Evolutionary conservation across 2,113 vertebrate genomes (phyloP).

Genomic region (Labrus mixtus): DNA sequence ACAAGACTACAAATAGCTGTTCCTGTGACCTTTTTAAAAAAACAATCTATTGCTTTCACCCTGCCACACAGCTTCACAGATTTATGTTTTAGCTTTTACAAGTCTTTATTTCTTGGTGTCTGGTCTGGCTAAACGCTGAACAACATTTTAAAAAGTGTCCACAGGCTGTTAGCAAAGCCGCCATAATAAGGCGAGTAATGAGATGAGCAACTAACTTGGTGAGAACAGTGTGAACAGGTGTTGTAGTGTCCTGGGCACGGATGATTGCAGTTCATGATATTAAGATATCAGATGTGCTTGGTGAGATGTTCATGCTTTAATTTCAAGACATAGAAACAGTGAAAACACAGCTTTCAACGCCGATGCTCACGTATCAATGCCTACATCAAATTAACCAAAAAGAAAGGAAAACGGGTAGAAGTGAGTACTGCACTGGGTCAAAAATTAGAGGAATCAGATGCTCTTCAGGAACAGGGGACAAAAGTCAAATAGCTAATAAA

Average conservation of each 20-base stretch:
- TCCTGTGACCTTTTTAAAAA: slow-evolving; percentile 28
- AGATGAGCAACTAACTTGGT: slow-evolving; percentile 14
- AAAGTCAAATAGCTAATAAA: too few species aligned
- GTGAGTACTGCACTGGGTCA: too few species aligned
- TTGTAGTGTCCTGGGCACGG: slow-evolving; percentile 27
- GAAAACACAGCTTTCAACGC: background rate
- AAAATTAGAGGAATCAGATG: too few species aligned
- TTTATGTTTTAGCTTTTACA: slow-evolving; percentile 12
- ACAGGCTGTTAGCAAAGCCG: slow-evolving; percentile 15
- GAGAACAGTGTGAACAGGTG: slow-evolving; percentile 41
- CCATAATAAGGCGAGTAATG: slow-evolving; percentile 27
- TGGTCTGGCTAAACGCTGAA: slow-evolving; percentile 8
- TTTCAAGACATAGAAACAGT: background rate
- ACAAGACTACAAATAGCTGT: background rate
- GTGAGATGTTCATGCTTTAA: slow-evolving; percentile 9
- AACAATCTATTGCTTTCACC: slow-evolving; percentile 13
- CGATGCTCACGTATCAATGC: too few species aligned
- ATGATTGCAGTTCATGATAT: slow-evolving; percentile 28
- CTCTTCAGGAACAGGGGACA: too few species aligned
- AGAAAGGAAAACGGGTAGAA: too few species aligned
- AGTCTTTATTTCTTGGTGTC: slow-evolving; percentile 16
- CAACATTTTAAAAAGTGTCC: slow-evolving; percentile 14
- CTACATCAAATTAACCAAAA: background rate
- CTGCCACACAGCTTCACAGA: background rate
- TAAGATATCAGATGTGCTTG: slow-evolving; percentile 4